These are phyloP conservation scores for Trachythela sp. DNA, from an alignment of 64 coral and sea anemone genomes.

Conservation along the genomic window DNA sequence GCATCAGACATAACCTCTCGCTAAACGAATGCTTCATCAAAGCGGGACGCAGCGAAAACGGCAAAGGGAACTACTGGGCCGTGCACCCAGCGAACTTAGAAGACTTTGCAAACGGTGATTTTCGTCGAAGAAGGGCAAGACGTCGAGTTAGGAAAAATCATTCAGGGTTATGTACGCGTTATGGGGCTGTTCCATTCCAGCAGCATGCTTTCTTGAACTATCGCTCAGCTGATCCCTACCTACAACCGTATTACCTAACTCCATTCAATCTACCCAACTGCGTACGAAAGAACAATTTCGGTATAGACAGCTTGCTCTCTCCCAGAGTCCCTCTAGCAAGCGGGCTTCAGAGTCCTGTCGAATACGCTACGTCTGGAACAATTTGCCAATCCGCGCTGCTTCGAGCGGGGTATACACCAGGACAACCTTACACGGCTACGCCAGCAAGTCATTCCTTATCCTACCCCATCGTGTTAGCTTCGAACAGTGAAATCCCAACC, in stretches of 20 bases:
- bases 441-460: not conserved
- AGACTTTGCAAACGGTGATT: constrained; percentile 99
- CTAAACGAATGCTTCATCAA: constrained; percentile 98
- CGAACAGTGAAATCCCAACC: not conserved
- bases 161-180: not conserved
- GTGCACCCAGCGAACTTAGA: constrained; percentile 91
- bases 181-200: not conserved
- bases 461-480: not conserved
- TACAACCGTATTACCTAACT: not conserved
- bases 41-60: constrained; percentile 92
- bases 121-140: constrained; percentile 74
- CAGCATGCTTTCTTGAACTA: not conserved
- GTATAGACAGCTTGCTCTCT: not conserved
- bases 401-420: not conserved
- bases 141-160: constrained; percentile 76
- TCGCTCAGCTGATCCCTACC: not conserved
- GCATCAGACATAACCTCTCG: constrained; percentile 88
- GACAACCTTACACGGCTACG: not conserved
- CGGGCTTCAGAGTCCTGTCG: not conserved
- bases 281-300: not conserved
- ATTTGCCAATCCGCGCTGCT: not conserved
- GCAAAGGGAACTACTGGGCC: constrained; percentile 97
- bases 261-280: not conserved
- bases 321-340: not conserved
- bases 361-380: not conserved